A percentile compares a stretch with the other conserved stretches of the same genome.
Evolutionary conservation across 1,140 invertebrate species (phyloP).

Genomic region (Bursaphelenchus mucronatus): DNA sequence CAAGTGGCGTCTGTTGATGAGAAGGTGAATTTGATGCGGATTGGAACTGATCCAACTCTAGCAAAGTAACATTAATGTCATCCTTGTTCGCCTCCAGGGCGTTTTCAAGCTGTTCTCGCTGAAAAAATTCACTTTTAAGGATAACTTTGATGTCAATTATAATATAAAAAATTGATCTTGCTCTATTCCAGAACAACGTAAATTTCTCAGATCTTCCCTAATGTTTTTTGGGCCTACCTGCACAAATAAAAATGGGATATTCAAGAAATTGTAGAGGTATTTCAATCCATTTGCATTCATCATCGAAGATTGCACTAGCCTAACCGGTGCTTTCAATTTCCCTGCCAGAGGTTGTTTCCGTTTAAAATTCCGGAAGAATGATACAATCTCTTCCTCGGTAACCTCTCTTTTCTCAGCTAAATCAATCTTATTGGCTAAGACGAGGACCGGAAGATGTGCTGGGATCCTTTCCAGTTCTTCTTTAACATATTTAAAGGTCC

Average conservation of each 20-base stretch:
- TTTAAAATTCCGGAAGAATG: constrained; percentile 68
- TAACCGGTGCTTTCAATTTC: constrained; percentile 64
- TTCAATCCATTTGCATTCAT: constrained; percentile 90
- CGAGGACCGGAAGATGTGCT: constrained; percentile 78
- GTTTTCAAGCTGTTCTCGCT: constrained; percentile 75
- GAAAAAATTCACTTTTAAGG: constrained; percentile 26
- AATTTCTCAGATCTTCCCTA: background rate
- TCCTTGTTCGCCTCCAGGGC: constrained; percentile 81
- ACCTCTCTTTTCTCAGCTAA: constrained; percentile 81
- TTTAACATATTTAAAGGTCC: constrained; percentile 93
- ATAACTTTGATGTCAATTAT: background rate
- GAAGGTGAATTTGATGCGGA: background rate
- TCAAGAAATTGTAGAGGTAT: constrained; percentile 90
- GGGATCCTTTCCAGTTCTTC: constrained; percentile 80
- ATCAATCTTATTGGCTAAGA: constrained; percentile 88
- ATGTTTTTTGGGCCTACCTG: constrained; percentile 66
- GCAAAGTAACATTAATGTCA: constrained; percentile 75
- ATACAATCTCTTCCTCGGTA: constrained; percentile 59
- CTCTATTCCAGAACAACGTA: constrained; percentile 5
- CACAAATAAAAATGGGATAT: constrained; percentile 85
- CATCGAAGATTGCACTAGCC: constrained; percentile 90
- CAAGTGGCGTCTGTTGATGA: background rate
- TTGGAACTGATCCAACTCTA: constrained; percentile 73
- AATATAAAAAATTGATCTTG: constrained; percentile 11
- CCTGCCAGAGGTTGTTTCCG: constrained; percentile 63